Evolutionary conservation across 2,888 invertebrate species (phyloP), one percentile per base, ranked within the genome.

Genomic region (Enchytraeus crypticus): DNA sequence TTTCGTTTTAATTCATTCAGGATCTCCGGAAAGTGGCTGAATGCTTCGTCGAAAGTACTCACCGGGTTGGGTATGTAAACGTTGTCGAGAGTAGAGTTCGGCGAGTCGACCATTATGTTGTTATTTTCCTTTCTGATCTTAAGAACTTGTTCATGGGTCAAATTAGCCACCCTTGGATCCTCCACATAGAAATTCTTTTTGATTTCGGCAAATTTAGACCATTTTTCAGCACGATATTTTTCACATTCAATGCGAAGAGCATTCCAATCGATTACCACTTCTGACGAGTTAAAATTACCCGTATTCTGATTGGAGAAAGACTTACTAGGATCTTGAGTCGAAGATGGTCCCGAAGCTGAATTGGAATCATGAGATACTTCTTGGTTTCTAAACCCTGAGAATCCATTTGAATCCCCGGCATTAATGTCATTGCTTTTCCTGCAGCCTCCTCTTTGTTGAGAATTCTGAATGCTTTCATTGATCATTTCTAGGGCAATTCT

Each of bases 131-230:
- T 66, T 56, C 80, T 77, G 11, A 57, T 21, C 30, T 21, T 23
- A 8, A 47, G 51, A 21, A 57, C 61, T 21, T 61, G 51, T 18
- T 56, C 21, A 8, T 21, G 21, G 23, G 51, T 51, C 84, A 92
- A 85, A 4, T 82, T 82, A 2, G 85, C 80, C 0, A 93, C 85
- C 51, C 81, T 83, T 0, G 86, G 84, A 71, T 87, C 84, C 81
- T 93, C 92, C 57, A 83, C 78, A 72, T 95, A 95, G 73, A 93
- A 92, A 67, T 88, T 80, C 79, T 93, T 93, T 0, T 83, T 79
- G 21, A 93, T 82, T 2, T 84, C 81, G 0, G 88, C 87, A 27
- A 85, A 81, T 63, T 84, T 76, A 74, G 66, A 11, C 38, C 46
- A 30, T 26, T 84, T 83, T 53, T 81, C 82, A 57, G 82, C 81